Percentiles rank a stretch among this genome's conserved stretches.
Conservation (phyloP, 1,140 invertebrate species). For the Luehdorfia chinensis region DNA sequence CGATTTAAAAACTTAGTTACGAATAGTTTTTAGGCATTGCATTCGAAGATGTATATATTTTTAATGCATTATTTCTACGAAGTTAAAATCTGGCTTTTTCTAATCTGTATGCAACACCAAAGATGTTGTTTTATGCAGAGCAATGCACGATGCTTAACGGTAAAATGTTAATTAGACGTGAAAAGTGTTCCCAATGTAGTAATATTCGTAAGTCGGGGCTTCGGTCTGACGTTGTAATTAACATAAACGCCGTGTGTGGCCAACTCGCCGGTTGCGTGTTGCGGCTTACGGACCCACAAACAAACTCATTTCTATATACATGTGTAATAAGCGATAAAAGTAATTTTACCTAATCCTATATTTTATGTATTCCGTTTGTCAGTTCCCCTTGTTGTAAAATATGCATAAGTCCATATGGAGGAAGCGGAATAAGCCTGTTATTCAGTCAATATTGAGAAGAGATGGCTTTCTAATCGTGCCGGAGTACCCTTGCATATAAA, state of each 20-base stretch:
- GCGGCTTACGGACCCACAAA: too few relatives aligned
- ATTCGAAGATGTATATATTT: too few relatives aligned
- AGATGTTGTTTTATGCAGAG: too few relatives aligned
- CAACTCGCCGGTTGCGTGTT: neutral
- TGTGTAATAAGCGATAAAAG: too few relatives aligned
- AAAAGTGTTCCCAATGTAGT: conserved; percentile 31
- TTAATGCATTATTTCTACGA: too few relatives aligned
- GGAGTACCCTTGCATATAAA: conserved; percentile 53
- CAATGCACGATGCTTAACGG: conserved; percentile 22
- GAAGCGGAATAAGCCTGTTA: conserved; percentile 44
- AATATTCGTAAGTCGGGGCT: neutral
- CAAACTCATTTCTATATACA: too few relatives aligned
- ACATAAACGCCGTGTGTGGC: conserved; percentile 15
- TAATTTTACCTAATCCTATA: conserved; percentile 25
- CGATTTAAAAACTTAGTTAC: too few relatives aligned
- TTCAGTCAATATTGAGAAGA: conserved; percentile 59
- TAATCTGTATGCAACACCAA: conserved; percentile 1
- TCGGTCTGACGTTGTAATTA: neutral
- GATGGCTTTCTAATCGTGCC: conserved; percentile 65
- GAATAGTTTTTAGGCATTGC: too few relatives aligned
- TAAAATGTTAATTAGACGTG: conserved; percentile 32
- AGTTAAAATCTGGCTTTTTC: neutral
- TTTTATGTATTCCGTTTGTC: conserved; percentile 34
- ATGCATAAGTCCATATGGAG: conserved; percentile 56
- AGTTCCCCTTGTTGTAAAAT: conserved; percentile 41